phyloP scores from a whole-genome alignment of 2,797 vertebrate species.

The Rhinatrema bivittatum region DNA sequence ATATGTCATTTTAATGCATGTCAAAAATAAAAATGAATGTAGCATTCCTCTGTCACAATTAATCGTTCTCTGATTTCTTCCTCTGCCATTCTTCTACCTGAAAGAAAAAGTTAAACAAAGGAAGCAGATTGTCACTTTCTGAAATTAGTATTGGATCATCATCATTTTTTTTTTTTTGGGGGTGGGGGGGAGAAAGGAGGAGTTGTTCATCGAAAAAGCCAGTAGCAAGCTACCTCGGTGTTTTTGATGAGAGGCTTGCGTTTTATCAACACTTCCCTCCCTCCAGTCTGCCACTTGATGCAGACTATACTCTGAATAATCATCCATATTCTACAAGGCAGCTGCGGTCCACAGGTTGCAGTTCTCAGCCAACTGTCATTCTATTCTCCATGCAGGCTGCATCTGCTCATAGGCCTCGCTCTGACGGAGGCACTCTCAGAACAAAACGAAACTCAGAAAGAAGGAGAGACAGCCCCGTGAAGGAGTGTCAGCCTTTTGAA shows the following conservation, averaged over 20 bases:
- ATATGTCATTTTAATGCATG: conserved; percentile 28
- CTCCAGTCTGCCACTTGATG: conserved; percentile 42
- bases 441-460: neutral
- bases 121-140: no score
- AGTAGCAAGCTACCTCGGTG: no score
- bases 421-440: rapidly evolving
- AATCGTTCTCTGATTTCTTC: no score
- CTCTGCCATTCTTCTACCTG: no score
- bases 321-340: conserved; percentile 53
- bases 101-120: no score
- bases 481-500: neutral
- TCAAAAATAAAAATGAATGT: conserved; percentile 72
- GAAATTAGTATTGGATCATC: no score
- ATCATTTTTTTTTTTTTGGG: no score
- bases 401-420: conserved; percentile 6
- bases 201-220: no score
- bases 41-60: no score
- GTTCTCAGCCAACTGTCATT: conserved; percentile 38
- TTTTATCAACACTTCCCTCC: conserved; percentile 21
- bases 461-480: rapidly evolving
- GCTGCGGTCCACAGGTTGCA: conserved; percentile 52
- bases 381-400: conserved; percentile 14
- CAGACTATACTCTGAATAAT: conserved; percentile 39
- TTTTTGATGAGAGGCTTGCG: conserved; percentile 5
- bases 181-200: no score